Percentiles rank a stretch among this genome's conserved stretches.
Evolutionary conservation across 2,888 invertebrate genomes (phyloP).

Genomic region (Drosophila kuntzei): DNA sequence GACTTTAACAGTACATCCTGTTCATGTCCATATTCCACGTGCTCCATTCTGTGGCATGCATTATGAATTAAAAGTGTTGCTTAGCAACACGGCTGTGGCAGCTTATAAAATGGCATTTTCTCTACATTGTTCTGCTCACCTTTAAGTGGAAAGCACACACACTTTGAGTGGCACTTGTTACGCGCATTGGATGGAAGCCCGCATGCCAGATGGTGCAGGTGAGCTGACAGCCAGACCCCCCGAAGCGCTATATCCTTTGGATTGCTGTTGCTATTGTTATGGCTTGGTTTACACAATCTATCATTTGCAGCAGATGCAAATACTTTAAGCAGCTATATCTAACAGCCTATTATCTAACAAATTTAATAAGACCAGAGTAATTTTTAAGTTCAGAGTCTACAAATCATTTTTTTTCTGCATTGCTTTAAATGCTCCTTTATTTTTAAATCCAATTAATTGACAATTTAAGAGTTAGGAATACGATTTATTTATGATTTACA

Average conservation of each 20-base stretch:
- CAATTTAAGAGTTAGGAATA: too few relatives aligned
- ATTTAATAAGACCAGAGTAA: too few relatives aligned
- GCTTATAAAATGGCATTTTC: slow-evolving; percentile 60
- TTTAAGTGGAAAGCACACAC: slow-evolving; percentile 6
- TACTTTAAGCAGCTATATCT: slow-evolving; percentile 2
- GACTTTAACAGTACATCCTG: background rate
- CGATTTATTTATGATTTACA: too few relatives aligned
- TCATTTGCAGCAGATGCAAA: background rate
- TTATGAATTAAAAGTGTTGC: slow-evolving; percentile 71
- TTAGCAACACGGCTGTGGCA: slow-evolving; percentile 51
- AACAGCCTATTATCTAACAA: too few relatives aligned
- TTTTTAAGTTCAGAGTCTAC: background rate
- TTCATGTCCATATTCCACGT: background rate
- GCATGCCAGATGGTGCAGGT: background rate
- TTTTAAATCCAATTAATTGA: too few relatives aligned
- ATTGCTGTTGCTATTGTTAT: slow-evolving; percentile 7
- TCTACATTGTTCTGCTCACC: slow-evolving; percentile 44
- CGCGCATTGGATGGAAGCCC: slow-evolving; percentile 43
- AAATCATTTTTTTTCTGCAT: too few relatives aligned
- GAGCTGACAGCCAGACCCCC: slow-evolving; percentile 20
- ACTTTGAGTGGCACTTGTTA: slow-evolving; percentile 73
- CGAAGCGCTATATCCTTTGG: slow-evolving; percentile 7
- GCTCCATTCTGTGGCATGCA: slow-evolving; percentile 34
- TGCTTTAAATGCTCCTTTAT: too few relatives aligned
- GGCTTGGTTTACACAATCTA: background rate